phyloP scores from a whole-genome alignment of 2,113 vertebrate species.

The Anguilla japonica region DNA sequence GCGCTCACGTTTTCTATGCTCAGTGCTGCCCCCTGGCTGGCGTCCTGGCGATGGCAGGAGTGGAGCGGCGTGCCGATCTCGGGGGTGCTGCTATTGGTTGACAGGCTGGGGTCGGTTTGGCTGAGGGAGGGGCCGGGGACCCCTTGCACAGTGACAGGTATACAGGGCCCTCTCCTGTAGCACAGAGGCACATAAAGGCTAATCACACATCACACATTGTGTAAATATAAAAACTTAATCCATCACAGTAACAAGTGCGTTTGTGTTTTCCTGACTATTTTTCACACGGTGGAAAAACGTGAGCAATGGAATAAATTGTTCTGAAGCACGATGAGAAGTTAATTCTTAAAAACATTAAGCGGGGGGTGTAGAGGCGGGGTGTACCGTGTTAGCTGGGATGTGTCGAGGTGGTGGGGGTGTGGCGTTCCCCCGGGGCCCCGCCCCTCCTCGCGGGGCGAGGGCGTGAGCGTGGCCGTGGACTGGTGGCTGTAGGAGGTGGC shows the following conservation, averaged over 20 bases:
- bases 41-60: conserved; percentile 65
- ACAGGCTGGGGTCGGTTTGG: conserved; percentile 75
- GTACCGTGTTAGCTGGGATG: conserved; percentile 76
- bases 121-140: conserved; percentile 74
- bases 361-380: conserved; percentile 9
- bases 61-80: conserved; percentile 61
- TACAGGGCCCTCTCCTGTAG: conserved; percentile 70
- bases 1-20: conserved; percentile 57
- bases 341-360: too few species aligned
- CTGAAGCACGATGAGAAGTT: too few species aligned
- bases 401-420: conserved; percentile 67
- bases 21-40: conserved; percentile 66
- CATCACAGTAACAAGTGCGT: too few species aligned
- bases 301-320: too few species aligned
- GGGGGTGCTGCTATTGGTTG: conserved; percentile 61
- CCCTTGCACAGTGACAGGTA: conserved; percentile 70
- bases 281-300: too few species aligned
- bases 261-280: too few species aligned
- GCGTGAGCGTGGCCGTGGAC: conserved; percentile 86
- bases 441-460: conserved; percentile 77
- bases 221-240: too few species aligned
- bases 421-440: conserved; percentile 66
- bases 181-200: neutral
- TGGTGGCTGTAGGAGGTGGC: conserved; percentile 84
- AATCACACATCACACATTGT: neutral